A percentile compares a stretch with the other conserved stretches of the same genome.
Evolutionary conservation across 2,797 vertebrate species (phyloP).

Genomic region (Myripristis murdjan): DNA sequence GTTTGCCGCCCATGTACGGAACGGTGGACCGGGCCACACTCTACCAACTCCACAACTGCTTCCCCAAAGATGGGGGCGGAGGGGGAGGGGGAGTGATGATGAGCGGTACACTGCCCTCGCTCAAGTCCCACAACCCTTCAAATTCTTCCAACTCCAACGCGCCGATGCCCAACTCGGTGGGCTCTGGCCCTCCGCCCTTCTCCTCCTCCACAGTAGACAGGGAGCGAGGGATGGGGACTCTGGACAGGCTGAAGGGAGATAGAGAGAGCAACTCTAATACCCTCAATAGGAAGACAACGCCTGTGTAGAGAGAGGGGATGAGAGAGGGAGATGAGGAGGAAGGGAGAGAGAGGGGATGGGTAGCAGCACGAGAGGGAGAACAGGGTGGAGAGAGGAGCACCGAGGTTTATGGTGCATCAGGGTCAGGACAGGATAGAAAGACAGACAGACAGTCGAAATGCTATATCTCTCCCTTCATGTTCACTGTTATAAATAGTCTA

Average conservation of each 20-base stretch:
- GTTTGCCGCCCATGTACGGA: constrained; percentile 82
- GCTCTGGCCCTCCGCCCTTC: constrained; percentile 86
- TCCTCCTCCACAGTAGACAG: constrained; percentile 85
- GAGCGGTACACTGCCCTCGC: constrained; percentile 87
- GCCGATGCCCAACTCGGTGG: constrained; percentile 85
- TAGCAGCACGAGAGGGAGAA: constrained; percentile 21
- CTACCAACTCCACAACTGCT: constrained; percentile 95
- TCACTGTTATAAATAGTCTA: constrained; percentile 76
- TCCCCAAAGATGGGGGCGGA: constrained; percentile 89
- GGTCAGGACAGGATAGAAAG: constrained; percentile 23
- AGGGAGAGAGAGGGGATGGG: constrained; percentile 35
- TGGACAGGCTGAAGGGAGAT: constrained; percentile 88
- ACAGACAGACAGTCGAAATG: constrained; percentile 31
- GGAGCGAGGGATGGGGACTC: constrained; percentile 87
- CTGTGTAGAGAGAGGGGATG: constrained; percentile 81
- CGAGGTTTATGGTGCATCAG: constrained; percentile 35
- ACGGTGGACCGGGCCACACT: constrained; percentile 88
- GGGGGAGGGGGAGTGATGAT: constrained; percentile 83
- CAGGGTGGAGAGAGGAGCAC: constrained; percentile 30
- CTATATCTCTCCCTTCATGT: constrained; percentile 70
- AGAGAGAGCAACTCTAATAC: constrained; percentile 93
- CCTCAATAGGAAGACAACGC: constrained; percentile 94
- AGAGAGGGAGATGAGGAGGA: constrained; percentile 23
- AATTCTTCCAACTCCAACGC: constrained; percentile 88
- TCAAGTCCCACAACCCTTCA: constrained; percentile 90